A percentile compares a stretch with the other conserved stretches of the same genome.
phyloP scores from a whole-genome alignment of 2,113 vertebrate species.

The Zapornia atra region DNA sequence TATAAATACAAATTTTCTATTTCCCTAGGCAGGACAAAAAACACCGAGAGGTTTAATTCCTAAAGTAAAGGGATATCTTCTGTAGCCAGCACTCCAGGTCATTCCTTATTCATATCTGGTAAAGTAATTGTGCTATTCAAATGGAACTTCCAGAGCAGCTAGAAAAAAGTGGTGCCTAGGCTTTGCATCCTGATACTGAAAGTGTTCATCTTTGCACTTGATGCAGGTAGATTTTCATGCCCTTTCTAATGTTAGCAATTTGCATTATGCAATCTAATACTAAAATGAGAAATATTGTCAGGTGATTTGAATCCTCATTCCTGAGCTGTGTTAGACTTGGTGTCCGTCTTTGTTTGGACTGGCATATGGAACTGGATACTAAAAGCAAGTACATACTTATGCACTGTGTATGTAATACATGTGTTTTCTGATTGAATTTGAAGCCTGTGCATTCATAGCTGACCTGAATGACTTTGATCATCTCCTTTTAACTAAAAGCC shows the following conservation, averaged over 20 bases:
- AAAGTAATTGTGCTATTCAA: not conserved
- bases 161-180: not conserved
- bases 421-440: not conserved
- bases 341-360: not conserved
- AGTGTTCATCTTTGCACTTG: not conserved
- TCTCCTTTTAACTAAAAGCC: not conserved
- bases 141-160: not conserved
- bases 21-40: not conserved
- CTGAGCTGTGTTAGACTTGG: not conserved
- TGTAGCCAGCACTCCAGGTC: not conserved
- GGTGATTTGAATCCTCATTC: not conserved
- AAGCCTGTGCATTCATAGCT: not conserved
- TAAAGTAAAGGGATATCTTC: not conserved
- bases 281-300: not conserved
- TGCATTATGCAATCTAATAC: not conserved
- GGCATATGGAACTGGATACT: not conserved
- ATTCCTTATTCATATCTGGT: not conserved
- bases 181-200: not conserved
- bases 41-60: not conserved
- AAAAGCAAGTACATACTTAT: not conserved
- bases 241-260: not conserved
- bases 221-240: not conserved
- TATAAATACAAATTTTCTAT: not conserved
- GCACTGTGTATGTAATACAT: not conserved
- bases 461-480: not conserved